These are phyloP conservation scores for Drosophila saltans DNA, from an alignment of 1,140 invertebrate genomes.

Conservation along the genomic window DNA sequence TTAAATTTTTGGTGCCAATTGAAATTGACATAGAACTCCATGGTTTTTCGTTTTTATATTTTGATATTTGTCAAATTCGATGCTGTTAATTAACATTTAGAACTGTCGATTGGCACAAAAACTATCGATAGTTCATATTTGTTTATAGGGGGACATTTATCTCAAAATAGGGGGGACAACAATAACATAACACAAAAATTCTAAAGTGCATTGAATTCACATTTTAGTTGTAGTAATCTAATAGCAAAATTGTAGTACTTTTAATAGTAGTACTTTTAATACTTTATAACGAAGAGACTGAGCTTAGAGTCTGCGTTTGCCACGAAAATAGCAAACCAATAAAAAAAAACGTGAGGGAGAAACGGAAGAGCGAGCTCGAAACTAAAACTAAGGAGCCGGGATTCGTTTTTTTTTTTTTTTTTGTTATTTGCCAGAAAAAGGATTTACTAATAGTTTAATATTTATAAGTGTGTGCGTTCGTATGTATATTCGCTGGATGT, in stretches of 20 bases:
- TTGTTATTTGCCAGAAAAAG: background rate
- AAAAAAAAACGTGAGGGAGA: background rate
- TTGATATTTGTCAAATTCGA: too few species aligned
- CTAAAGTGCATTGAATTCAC: background rate
- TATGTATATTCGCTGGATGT: constrained; percentile 11
- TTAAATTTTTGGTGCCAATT: constrained; percentile 1
- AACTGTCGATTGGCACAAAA: too few species aligned
- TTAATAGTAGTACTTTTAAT: too few species aligned
- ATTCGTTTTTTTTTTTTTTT: background rate
- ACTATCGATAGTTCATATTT: too few species aligned
- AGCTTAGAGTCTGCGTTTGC: background rate
- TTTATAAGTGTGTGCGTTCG: constrained; percentile 13
- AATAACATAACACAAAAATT: too few species aligned
- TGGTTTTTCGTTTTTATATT: background rate
- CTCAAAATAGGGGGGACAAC: too few species aligned
- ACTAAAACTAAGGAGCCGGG: background rate
- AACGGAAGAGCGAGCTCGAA: background rate
- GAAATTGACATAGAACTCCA: background rate
- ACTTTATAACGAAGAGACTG: constrained; percentile 24
- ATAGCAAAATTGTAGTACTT: constrained; percentile 36
- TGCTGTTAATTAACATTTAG: too few species aligned
- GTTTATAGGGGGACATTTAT: too few species aligned
- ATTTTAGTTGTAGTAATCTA: constrained; percentile 47
- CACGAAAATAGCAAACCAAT: background rate
- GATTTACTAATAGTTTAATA: background rate